phyloP scores from a whole-genome alignment of 2,888 invertebrate species.

The Trissoscelio sp. region DNA sequence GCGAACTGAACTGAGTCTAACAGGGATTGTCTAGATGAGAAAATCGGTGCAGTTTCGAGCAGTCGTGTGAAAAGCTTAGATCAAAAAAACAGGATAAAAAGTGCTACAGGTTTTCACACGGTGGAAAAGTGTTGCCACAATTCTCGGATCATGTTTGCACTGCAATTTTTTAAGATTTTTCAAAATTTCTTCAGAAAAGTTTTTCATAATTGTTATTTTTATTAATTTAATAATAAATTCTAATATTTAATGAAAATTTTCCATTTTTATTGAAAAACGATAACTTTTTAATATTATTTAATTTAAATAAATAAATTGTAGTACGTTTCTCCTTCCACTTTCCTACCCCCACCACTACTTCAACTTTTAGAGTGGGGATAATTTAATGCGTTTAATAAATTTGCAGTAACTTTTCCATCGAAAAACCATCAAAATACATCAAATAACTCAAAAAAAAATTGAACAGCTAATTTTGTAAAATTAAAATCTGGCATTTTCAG shows the following conservation, averaged over 20 bases:
- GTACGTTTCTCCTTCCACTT: too few relatives aligned
- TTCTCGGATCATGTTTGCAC: background rate
- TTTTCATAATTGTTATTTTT: too few relatives aligned
- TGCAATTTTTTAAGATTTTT: background rate
- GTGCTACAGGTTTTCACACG: background rate
- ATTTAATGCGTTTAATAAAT: too few relatives aligned
- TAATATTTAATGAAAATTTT: too few relatives aligned
- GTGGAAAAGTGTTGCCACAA: constrained; percentile 8
- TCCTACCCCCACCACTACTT: too few relatives aligned
- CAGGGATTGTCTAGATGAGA: constrained; percentile 52
- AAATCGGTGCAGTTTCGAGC: constrained; percentile 55
- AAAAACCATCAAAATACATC: background rate
- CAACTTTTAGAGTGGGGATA: too few relatives aligned
- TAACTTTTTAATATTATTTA: too few relatives aligned
- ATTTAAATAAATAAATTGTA: too few relatives aligned
- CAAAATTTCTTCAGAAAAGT: too few relatives aligned
- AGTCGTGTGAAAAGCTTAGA: constrained; percentile 40
- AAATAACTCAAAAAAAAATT: background rate
- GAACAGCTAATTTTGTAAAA: background rate
- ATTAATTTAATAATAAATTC: too few relatives aligned
- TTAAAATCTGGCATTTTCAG: background rate
- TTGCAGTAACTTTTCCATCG: background rate
- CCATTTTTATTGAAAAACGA: too few relatives aligned
- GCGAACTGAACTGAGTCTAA: constrained; percentile 65
- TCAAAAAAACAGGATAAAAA: constrained; percentile 23